Conservation (phyloP, 2,797 vertebrate genomes). For the Sebastes trivittatus region DNA sequence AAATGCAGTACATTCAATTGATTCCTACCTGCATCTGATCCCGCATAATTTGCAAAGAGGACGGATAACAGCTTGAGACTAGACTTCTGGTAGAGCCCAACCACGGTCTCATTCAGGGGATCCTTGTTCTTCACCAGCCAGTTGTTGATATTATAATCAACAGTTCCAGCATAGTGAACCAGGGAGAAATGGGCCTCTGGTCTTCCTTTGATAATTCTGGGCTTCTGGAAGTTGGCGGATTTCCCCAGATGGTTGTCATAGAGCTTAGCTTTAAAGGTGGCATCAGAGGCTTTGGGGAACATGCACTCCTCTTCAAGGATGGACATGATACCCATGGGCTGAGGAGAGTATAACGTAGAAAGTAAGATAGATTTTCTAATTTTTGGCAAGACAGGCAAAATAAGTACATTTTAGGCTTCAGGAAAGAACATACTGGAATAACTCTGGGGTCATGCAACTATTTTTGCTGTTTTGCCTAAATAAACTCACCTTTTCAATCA, state of each 20-base stretch:
- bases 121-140: constrained; percentile 89
- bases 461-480: no score
- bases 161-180: constrained; percentile 84
- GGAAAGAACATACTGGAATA: no score
- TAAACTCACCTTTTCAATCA: not conserved
- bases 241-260: constrained; percentile 87
- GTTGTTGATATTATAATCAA: constrained; percentile 85
- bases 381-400: no score
- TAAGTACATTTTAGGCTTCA: no score
- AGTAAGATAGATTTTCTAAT: no score
- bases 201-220: not conserved
- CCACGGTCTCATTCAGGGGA: constrained; percentile 79
- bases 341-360: constrained; percentile 1
- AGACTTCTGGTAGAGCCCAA: not conserved
- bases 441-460: no score
- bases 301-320: constrained; percentile 92
- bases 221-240: constrained; percentile 83
- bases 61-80: constrained; percentile 46
- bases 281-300: constrained; percentile 87
- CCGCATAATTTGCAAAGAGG: constrained; percentile 76
- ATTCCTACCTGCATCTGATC: constrained; percentile 78
- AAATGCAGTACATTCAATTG: no score
- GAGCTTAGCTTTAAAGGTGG: constrained; percentile 86
- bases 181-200: constrained; percentile 69
- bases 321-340: constrained; percentile 77